Conservation (phyloP, 2,888 invertebrate genomes). For the Aphelenchoides bicaudatus region DNA sequence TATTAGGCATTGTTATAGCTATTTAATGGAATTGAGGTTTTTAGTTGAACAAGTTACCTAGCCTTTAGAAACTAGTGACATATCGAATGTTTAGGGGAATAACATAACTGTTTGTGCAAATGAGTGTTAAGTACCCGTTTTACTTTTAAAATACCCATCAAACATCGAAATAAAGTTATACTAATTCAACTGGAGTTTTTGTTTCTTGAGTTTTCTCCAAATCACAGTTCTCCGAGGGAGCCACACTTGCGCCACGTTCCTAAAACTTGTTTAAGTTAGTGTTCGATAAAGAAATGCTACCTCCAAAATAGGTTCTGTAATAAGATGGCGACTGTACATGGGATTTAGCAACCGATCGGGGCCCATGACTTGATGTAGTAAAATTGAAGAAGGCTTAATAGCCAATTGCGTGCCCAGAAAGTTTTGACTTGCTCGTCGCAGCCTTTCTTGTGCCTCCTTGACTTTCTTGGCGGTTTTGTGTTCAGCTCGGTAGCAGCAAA, state of each 20-base stretch:
- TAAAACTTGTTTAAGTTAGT: slow-evolving; percentile 14
- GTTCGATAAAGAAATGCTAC: not conserved
- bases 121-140: too few relatives aligned
- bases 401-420: slow-evolving; percentile 33
- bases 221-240: slow-evolving; percentile 16
- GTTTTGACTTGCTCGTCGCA: slow-evolving; percentile 29
- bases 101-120: too few relatives aligned
- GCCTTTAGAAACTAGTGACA: too few relatives aligned
- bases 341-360: slow-evolving; percentile 6
- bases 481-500: slow-evolving; percentile 35
- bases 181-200: too few relatives aligned
- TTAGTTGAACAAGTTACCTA: too few relatives aligned
- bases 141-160: too few relatives aligned
- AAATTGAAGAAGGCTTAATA: slow-evolving; percentile 26
- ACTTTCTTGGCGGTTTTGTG: slow-evolving; percentile 26
- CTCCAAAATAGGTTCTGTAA: slow-evolving; percentile 25
- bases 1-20: too few relatives aligned
- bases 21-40: too few relatives aligned
- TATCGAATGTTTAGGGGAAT: too few relatives aligned
- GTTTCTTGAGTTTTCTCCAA: slow-evolving; percentile 15
- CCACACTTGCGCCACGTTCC: slow-evolving; percentile 16
- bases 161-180: too few relatives aligned
- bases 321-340: slow-evolving; percentile 16
- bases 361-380: slow-evolving; percentile 36
- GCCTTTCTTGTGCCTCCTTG: slow-evolving; percentile 34